Evolutionary conservation across 2,888 invertebrate species (phyloP), one percentile per base, ranked within the genome.

Genomic region (Oscheius sp.): DNA sequence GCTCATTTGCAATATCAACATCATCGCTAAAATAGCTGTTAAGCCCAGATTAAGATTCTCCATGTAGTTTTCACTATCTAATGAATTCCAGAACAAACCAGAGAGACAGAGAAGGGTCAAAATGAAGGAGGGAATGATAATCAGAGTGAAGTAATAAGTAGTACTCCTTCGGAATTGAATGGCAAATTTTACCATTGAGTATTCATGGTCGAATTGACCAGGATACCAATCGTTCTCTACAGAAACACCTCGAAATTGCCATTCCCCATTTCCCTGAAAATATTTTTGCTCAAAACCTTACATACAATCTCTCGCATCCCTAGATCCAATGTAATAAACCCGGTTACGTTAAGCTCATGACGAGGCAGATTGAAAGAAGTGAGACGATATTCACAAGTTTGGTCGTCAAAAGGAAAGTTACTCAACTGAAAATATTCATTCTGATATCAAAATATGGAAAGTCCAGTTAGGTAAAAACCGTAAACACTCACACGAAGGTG

Each of bases 211-310:
- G 28, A 17, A 3, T 12, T 12, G 26, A 6, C 44, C 44, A 24
- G 41, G 44, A 30, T 59, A 59, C 28, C 26, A 59, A 17, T 24
- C 26, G 6, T 41, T 59, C 30, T 59, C 59, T 1, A 41, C 59
- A 14, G 8, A 14, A 20, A 59, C 59, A 26, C 59, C 59, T 9
- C 5, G 41, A 30, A 59, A 59, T 12, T 5, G 5, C 59, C 59
- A 59, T 44, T 59, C 59, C 24, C 59, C 59, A 28, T 59, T 59
- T 8, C 59, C 59, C 59, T 59, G 57, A 36, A 56, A 26, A 30
- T 17, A 30, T n/a, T 30, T 30, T 3, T 9, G 14, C 8, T 36
- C 36, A 36, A 14, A 36, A 36, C n/a, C n/a, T n/a, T n/a, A n/a
- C n/a, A n/a, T n/a, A n/a, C n/a, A n/a, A n/a, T n/a, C n/a, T n/a